A percentile compares a stretch with the other conserved stretches of the same genome.
These are phyloP conservation scores for Silurus meridionalis DNA, from an alignment of 2,113 vertebrate genomes.

Conservation along the genomic window DNA sequence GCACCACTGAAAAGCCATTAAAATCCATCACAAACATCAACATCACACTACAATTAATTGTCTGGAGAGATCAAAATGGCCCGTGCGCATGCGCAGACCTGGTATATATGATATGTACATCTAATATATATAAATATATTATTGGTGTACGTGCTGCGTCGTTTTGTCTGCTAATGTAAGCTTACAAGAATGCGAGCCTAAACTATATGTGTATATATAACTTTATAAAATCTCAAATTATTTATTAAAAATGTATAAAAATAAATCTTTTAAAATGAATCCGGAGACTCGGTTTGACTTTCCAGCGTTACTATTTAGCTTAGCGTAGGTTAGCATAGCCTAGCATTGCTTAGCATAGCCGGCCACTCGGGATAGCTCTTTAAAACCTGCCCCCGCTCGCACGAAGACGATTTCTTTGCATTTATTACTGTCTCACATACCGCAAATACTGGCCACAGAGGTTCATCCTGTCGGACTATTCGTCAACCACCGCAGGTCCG, in stretches of 20 bases:
- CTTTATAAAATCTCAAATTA: too few species aligned
- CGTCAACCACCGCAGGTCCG: conserved; percentile 61
- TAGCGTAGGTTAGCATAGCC: neutral
- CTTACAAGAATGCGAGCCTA: neutral
- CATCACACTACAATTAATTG: too few species aligned
- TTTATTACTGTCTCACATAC: conserved; percentile 47
- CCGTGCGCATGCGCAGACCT: neutral
- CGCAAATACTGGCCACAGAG: conserved; percentile 73
- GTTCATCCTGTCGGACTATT: conserved; percentile 73
- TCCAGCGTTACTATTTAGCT: conserved; percentile 29
- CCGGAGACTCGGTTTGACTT: neutral
- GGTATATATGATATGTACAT: too few species aligned
- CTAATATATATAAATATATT: too few species aligned
- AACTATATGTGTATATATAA: neutral
- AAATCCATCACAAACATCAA: too few species aligned
- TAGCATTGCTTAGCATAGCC: neutral
- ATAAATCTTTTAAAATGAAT: neutral
- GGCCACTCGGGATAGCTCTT: neutral
- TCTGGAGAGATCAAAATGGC: neutral
- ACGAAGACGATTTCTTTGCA: too few species aligned
- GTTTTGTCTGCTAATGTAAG: conserved; percentile 45
- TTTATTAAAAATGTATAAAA: neutral
- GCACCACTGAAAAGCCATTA: too few species aligned
- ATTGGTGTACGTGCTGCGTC: neutral
- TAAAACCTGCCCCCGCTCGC: neutral